Evolutionary conservation across 2,113 vertebrate species (phyloP), one percentile per base, ranked within the genome.

Genomic region (Mixornis gularis): DNA sequence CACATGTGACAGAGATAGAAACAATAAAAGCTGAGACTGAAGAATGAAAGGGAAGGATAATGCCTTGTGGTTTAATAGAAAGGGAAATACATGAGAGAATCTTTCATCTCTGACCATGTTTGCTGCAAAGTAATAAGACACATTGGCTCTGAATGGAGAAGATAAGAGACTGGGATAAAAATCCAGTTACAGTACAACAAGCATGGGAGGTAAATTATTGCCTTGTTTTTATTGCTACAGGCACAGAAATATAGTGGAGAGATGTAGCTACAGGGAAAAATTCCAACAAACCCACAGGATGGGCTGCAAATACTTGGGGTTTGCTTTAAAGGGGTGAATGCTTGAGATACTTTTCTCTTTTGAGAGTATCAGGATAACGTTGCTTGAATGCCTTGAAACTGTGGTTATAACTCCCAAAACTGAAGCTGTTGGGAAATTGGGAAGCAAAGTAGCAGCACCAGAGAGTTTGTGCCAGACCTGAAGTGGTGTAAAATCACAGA

Each of bases 41-140:
- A 88, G 95, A 97, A 94, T 94, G 93, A 96, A 91, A 88, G 71
- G 79, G 91, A 74, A 92, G 91, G 86, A 92, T 95, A 94, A 97
- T 96, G 94, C 79, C 83, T 90, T 94, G 84, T 92, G 92, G 93
- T 96, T 96, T 97, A 96, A 96, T 96, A 89, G 69, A 48, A 85
- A 88, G 51, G 93, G 79, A 93, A 98, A 96, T 95, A 95, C 52
- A 91, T 77, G 96, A 96, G 95, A 96, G 96, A 96, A 97, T 97
- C 91, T 96, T 95, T 97, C 95, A 97, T 97, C 95, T 97, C 93
- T 96, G 95, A 91, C 95, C 95, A 52, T 70, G 95, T 94, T 96
- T 96, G 92, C 93, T 96, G 95, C 93, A 96, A 95, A 96, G 91
- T 92, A 95, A 96, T 96, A 95, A 95, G 92, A 94, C 92, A 87